Percentiles rank a stretch among this genome's conserved stretches.
Evolutionary conservation across 2,113 vertebrate species (phyloP).

Genomic region (Gorsachius goisagi): DNA sequence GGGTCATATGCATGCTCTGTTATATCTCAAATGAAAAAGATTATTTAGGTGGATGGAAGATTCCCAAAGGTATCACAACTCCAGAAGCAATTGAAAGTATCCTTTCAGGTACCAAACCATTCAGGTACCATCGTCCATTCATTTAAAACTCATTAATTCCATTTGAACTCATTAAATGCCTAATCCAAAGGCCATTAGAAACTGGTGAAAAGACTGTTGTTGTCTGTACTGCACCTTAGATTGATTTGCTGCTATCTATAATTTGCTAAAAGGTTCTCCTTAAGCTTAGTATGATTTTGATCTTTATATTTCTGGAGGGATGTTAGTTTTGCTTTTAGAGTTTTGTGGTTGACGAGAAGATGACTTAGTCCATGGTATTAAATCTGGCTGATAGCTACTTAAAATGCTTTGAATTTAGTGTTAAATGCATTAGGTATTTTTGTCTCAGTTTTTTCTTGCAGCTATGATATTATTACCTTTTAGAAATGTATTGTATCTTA

Average conservation of each 20-base stretch:
- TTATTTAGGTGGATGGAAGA: not conserved
- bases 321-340: not conserved
- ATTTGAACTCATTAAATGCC: not conserved
- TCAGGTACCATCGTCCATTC: not conserved
- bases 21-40: not conserved
- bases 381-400: not conserved
- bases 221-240: not conserved
- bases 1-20: not conserved
- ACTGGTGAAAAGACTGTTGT: not conserved
- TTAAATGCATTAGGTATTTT: not conserved
- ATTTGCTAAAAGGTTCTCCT: not conserved
- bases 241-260: not conserved
- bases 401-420: not conserved
- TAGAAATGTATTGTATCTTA: not conserved
- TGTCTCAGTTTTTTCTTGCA: not conserved
- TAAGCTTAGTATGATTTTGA: not conserved
- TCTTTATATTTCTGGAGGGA: not conserved
- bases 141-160: not conserved
- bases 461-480: not conserved
- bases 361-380: not conserved
- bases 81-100: not conserved
- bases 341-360: not conserved
- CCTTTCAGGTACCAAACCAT: not conserved
- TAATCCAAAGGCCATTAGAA: not conserved
- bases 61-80: not conserved